phyloP scores from a whole-genome alignment of 2,113 vertebrate genomes.

The Mormyrus lacerda region DNA sequence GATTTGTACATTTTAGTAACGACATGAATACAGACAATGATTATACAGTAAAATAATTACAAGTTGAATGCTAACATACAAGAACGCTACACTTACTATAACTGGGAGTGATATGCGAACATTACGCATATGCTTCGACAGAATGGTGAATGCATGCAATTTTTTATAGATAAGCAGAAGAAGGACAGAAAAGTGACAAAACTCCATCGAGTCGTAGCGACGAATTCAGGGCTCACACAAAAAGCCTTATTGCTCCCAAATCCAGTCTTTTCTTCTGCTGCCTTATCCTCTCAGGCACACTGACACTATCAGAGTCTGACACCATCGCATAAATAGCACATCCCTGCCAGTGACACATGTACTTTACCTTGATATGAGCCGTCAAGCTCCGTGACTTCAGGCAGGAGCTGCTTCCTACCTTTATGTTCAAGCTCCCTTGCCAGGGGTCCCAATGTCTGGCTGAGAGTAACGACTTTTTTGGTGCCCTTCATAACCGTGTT shows the following conservation, averaged over 20 bases:
- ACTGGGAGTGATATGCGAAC: background rate
- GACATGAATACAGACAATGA: background rate
- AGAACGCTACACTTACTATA: background rate
- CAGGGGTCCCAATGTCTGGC: constrained; percentile 50
- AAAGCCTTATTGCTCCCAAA: constrained; percentile 42
- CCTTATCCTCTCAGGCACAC: constrained; percentile 40
- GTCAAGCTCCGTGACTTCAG: constrained; percentile 21
- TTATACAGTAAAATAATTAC: background rate
- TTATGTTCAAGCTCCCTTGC: constrained; percentile 19
- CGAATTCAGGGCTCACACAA: constrained; percentile 34
- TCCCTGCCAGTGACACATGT: constrained; percentile 35
- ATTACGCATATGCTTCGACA: background rate
- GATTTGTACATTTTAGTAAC: background rate
- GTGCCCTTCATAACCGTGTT: background rate
- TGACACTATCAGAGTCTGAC: constrained; percentile 46
- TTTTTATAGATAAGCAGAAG: background rate
- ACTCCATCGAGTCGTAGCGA: constrained; percentile 25
- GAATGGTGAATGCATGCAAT: background rate
- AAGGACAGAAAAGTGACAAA: constrained; percentile 24
- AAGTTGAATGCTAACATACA: background rate
- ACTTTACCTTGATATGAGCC: constrained; percentile 35
- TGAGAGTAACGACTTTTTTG: constrained; percentile 28
- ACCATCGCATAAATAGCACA: constrained; percentile 44
- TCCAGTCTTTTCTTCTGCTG: constrained; percentile 38
- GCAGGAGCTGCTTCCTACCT: constrained; percentile 25